These are phyloP conservation scores for Hylaeus anthracinus DNA, from an alignment of 1,140 invertebrate species.

Conservation along the genomic window DNA sequence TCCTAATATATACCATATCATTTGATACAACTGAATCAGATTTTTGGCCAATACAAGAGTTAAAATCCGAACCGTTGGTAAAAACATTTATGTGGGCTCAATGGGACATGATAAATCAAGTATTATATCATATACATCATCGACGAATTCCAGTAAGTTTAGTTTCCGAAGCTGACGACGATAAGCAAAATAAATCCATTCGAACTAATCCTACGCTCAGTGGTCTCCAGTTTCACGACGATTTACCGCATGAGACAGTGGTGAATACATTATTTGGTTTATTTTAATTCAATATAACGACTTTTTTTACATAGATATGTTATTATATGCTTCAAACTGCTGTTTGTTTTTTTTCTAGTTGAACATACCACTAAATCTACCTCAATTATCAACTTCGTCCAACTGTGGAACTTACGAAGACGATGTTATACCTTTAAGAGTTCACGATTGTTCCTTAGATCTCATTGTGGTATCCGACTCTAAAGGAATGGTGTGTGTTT, in stretches of 20 bases:
- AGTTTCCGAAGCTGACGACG: constrained; percentile 85
- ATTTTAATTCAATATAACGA: not conserved
- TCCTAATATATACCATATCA: constrained; percentile 72
- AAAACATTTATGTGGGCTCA: constrained; percentile 91
- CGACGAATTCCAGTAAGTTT: constrained; percentile 85
- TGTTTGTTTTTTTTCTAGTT: constrained; percentile 81
- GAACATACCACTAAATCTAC: constrained; percentile 91
- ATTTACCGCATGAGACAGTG: constrained; percentile 91
- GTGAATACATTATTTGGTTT: constrained; percentile 80
- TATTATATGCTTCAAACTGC: constrained; percentile 1
- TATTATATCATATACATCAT: constrained; percentile 90
- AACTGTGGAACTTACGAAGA: constrained; percentile 88
- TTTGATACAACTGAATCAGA: constrained; percentile 60
- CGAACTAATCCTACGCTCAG: constrained; percentile 86
- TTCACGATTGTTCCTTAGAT: constrained; percentile 91
- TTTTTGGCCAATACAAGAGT: constrained; percentile 62
- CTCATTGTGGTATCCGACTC: constrained; percentile 88
- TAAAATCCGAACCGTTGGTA: constrained; percentile 85
- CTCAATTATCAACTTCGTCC: constrained; percentile 84
- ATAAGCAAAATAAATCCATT: constrained; percentile 81
- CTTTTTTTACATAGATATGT: not conserved
- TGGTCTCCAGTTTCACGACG: constrained; percentile 91
- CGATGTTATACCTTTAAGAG: constrained; percentile 87
- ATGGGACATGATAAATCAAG: constrained; percentile 89
- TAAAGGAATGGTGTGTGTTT: constrained; percentile 89